Evolutionary conservation across 2,797 vertebrate genomes (phyloP), one percentile per base, ranked within the genome.

Genomic region (Bryconaethiops microstoma): DNA sequence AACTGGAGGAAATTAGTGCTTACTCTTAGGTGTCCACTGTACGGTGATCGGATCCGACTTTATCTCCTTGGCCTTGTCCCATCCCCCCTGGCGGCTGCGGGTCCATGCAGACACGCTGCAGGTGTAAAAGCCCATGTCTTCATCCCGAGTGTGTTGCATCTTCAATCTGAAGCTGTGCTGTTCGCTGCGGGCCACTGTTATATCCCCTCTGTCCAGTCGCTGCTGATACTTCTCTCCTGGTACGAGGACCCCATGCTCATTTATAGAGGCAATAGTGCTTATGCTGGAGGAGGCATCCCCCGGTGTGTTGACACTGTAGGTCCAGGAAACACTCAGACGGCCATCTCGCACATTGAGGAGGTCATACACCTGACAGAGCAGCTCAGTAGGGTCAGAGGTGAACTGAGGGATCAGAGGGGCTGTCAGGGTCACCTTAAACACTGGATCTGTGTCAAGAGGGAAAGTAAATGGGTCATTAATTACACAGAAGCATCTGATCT

Each of bases 71-170:
- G 62, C 81, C 84, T 90, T 90, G 60, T 87, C 73, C 77, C 89
- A 39, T 13, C 83, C 85, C 0, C 90, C 92, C 78, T 89, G 88
- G 63, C 69, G 81, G 82, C 3, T 71, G 0, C 81, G 55, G 0
- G 69, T 91, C 94, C 93, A 95, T 0, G 89, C 87, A 0, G 90
- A 89, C 25, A 94, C 92, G 0, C 5, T 64, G 87, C 94, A 95
- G 1, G 78, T 71, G 5, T 94, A 95, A 77, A 74, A 79, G 16
- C 94, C 94, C 91, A 90, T 93, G 90, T 95, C 94, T 10, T 55
- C 4, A 73, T 95, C 93, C 1, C 89, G 91, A 7, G 94, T 95
- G 90, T 93, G 95, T 59, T 95, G 94, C 80, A 96, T 90, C 29
- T 92, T 91, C 86, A 96, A 90, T 29, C 76, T 91, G 88, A 96